Conservation (phyloP, 2,888 invertebrate species). For the Kuschelorhynchus macadamiae region DNA sequence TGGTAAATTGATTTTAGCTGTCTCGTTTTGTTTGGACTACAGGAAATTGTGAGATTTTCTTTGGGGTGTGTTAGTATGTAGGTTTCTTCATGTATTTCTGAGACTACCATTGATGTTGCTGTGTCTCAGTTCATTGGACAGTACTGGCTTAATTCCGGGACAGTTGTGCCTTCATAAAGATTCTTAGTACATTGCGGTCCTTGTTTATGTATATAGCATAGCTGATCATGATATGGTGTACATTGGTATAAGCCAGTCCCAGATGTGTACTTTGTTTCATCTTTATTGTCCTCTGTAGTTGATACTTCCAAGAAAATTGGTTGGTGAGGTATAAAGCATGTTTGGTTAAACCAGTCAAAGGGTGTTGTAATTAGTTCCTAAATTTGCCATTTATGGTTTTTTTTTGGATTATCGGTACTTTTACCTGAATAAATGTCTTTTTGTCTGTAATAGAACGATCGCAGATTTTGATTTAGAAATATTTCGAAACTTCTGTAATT, state of each 20-base stretch:
- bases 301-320: slow-evolving; percentile 6
- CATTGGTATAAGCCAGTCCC: slow-evolving; percentile 23
- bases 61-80: too few relatives aligned
- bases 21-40: too few relatives aligned
- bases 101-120: too few relatives aligned
- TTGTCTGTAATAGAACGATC: slow-evolving; percentile 6
- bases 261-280: slow-evolving; percentile 1
- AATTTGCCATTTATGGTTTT: slow-evolving; percentile 10
- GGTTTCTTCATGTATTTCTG: too few relatives aligned
- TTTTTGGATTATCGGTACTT: slow-evolving; percentile 5
- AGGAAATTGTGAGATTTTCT: too few relatives aligned
- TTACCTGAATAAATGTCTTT: slow-evolving; percentile 1
- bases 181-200: slow-evolving; percentile 1
- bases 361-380: slow-evolving; percentile 9
- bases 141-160: too few relatives aligned
- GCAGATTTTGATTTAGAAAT: slow-evolving; percentile 10
- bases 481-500: slow-evolving; percentile 3
- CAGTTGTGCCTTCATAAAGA: too few relatives aligned
- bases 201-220: slow-evolving; percentile 12
- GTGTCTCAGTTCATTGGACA: too few relatives aligned
- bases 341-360: slow-evolving; percentile 6
- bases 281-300: background rate
- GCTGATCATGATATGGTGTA: slow-evolving; percentile 21
- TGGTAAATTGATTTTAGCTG: too few relatives aligned
- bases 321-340: background rate